Evolutionary conservation across 2,113 vertebrate species (phyloP), one percentile per base, ranked within the genome.

Genomic region (Pimephales promelas): DNA sequence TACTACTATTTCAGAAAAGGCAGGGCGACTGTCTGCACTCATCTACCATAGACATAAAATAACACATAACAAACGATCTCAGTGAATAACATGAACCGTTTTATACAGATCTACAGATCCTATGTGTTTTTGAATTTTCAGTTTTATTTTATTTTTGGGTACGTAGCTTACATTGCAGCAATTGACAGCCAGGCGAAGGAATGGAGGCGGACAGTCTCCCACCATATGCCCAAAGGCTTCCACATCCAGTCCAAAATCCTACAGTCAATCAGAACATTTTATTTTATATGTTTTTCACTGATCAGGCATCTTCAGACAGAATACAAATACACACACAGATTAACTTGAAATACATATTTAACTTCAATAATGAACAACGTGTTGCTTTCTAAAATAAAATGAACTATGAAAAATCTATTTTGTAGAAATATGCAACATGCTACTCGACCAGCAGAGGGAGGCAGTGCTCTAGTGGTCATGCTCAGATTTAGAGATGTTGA

Each of bases 201-300:
- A 97, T 0, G 92, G 89, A 0, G 89, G 79, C 0, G 97, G 98
- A 87, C 98, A 99, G 0, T 93, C 92, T 5, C 90, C 96, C 40
- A 97, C 95, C 94, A 99, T 93, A 82, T 93, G 95, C 87, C 94
- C 92, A 89, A 99, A 99, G 0, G 96, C 88, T 10, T 92, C 90
- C 76, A 96, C 80, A 0, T 99, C 97, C 89, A 99, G 92, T 13
- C 98, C 97, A 86, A 98, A 99, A 90, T 99, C 94, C 97, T 98
- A 84, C 0, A 28, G 2, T 82, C 64, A 76, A 26, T 75, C 4
- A 77, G 54, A 72, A 18, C 1, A 68, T 57, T 36, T 22, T n/a
- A n/a, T 31, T 78, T 36, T 31, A 59, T 28, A 78, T 24, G 0
- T 16, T 40, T 24, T 45, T 1, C 16, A n/a, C 28, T 52, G 10